Conservation (phyloP, 2,113 vertebrate species). For the Nannospalax galili region DNA sequence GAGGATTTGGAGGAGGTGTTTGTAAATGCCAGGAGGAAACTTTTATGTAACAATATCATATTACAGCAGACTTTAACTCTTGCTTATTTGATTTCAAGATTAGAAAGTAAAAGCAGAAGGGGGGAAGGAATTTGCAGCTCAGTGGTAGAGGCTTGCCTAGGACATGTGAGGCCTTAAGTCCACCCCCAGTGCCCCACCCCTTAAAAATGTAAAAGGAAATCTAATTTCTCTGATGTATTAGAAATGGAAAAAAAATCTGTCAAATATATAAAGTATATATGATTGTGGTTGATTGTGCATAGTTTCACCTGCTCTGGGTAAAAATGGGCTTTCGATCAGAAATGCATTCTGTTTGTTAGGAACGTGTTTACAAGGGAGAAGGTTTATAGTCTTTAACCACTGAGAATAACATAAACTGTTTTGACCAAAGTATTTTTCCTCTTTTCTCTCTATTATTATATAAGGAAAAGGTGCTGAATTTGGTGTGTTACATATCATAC, state of each 20-base stretch:
- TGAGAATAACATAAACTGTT: conserved; percentile 32
- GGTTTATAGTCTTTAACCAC: neutral
- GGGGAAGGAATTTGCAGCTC: neutral
- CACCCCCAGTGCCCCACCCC: neutral
- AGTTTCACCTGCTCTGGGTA: conserved; percentile 40
- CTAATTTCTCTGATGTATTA: conserved; percentile 47
- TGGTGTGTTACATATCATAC: neutral
- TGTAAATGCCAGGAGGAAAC: conserved; percentile 56
- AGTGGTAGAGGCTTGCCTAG: neutral
- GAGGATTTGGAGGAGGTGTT: conserved; percentile 57
- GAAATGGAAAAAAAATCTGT: conserved; percentile 36
- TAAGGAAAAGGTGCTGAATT: conserved; percentile 59
- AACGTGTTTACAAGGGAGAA: conserved; percentile 25
- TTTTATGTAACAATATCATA: conserved; percentile 59
- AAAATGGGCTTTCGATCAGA: conserved; percentile 40
- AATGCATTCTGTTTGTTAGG: conserved; percentile 23
- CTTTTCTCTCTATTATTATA: conserved; percentile 28
- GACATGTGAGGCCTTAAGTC: neutral
- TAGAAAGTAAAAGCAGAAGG: conserved; percentile 45
- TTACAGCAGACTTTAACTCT: neutral
- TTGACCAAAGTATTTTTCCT: conserved; percentile 9
- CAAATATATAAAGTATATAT: neutral
- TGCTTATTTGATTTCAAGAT: conserved; percentile 57
- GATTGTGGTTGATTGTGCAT: neutral
- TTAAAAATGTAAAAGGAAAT: neutral